A percentile compares a stretch with the other conserved stretches of the same genome.
These are phyloP conservation scores for Eudorcas thomsonii DNA, from an alignment of 2,113 vertebrate species.

Conservation along the genomic window DNA sequence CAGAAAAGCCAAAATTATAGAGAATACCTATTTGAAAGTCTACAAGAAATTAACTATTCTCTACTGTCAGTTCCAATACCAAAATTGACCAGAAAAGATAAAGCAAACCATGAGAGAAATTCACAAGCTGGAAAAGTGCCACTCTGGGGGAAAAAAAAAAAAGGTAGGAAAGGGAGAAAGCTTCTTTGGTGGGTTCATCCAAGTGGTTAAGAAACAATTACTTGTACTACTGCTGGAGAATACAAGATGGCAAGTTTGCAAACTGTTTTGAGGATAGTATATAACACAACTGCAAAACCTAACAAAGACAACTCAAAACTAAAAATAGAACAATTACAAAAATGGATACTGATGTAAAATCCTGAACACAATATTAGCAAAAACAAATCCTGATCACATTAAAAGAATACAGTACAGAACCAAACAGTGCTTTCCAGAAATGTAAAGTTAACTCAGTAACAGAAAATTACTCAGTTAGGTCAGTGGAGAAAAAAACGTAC, in stretches of 20 bases:
- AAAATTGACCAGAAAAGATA: not conserved
- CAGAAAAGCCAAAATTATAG: not conserved
- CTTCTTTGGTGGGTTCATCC: not conserved
- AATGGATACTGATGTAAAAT: not conserved
- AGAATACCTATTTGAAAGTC: not conserved
- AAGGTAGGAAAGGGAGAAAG: not conserved
- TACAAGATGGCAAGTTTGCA: not conserved
- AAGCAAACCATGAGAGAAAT: not conserved
- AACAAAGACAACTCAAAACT: not conserved
- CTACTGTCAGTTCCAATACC: not conserved
- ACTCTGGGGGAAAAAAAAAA: not conserved
- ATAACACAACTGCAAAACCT: not conserved
- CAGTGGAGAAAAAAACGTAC: not conserved
- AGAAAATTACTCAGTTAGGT: conserved; percentile 1
- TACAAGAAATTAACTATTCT: not conserved
- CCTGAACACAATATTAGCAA: not conserved
- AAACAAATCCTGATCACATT: not conserved
- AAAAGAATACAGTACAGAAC: not conserved
- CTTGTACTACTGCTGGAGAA: not conserved
- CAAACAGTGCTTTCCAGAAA: not conserved
- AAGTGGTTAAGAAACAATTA: not conserved
- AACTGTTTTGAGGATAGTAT: not conserved
- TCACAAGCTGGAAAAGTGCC: not conserved
- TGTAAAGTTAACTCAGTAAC: not conserved
- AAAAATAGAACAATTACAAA: conserved; percentile 1